Evolutionary conservation across 2,113 vertebrate genomes (phyloP).

Genomic region (Pygoscelis adeliae): DNA sequence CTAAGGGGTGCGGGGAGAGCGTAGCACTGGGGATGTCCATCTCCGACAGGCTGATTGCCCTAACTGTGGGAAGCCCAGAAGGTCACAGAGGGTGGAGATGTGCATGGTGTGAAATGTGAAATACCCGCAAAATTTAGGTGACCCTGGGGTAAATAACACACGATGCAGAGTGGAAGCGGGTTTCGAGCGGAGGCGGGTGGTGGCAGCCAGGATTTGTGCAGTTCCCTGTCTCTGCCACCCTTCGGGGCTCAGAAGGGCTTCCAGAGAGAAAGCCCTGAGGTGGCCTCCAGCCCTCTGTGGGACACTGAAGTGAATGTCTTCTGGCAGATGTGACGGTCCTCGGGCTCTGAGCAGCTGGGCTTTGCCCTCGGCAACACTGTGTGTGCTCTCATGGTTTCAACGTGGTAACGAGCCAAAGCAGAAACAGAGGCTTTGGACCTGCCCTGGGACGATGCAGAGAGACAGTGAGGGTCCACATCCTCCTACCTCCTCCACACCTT

Average conservation of each 20-base stretch:
- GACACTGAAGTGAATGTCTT: not conserved
- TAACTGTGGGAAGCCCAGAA: fast-evolving
- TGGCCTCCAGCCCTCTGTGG: not conserved
- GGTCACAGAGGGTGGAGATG: not conserved
- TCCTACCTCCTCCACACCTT: not conserved
- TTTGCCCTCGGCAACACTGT: fast-evolving
- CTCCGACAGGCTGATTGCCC: not conserved
- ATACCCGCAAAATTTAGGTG: not conserved
- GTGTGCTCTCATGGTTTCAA: not conserved
- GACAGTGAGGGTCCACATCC: not conserved
- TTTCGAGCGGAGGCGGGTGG: not conserved
- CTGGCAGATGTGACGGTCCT: not conserved
- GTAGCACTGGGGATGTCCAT: fast-evolving
- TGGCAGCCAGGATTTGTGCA: not conserved
- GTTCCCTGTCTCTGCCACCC: not conserved
- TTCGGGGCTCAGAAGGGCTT: not conserved
- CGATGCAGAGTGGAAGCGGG: not conserved
- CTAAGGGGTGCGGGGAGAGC: not conserved
- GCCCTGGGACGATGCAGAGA: not conserved
- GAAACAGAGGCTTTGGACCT: not conserved
- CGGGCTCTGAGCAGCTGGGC: not conserved
- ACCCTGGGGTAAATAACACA: not conserved
- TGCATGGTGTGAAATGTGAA: not conserved
- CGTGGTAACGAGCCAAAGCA: not conserved
- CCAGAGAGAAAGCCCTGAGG: not conserved